phyloP scores from a whole-genome alignment of 2,888 invertebrate species.

The Eupithecia exiguata region DNA sequence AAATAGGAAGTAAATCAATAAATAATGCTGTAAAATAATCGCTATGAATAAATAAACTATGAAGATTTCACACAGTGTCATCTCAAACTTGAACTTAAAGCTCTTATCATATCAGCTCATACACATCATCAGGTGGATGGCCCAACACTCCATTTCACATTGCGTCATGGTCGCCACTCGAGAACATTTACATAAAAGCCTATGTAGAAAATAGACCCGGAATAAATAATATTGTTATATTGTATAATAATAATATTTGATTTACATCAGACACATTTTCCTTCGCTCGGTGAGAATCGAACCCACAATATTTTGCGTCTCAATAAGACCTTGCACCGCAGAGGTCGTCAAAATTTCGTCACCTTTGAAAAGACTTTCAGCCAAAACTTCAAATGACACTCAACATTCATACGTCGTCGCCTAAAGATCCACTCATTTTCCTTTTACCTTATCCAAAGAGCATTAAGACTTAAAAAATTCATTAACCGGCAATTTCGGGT shows the following conservation, averaged over 20 bases:
- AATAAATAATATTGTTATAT: too few relatives aligned
- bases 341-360: not conserved
- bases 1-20: not conserved
- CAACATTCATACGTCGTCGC: too few relatives aligned
- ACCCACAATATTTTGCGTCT: not conserved
- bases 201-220: too few relatives aligned
- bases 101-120: not conserved
- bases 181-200: too few relatives aligned
- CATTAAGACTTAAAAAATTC: constrained; percentile 28
- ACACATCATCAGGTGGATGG: not conserved
- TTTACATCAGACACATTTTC: too few relatives aligned
- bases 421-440: not conserved
- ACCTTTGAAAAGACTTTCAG: not conserved
- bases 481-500: constrained; percentile 18
- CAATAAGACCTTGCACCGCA: not conserved
- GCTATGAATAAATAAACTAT: too few relatives aligned
- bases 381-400: not conserved
- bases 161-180: not conserved
- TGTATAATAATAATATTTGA: too few relatives aligned
- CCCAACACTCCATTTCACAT: not conserved
- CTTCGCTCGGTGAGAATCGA: not conserved
- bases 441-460: not conserved
- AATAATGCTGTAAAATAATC: not conserved
- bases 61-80: not conserved
- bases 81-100: not conserved